Percentiles rank a stretch among this genome's conserved stretches.
These are phyloP conservation scores for Sisyra terminalis DNA, from an alignment of 2,888 invertebrate genomes.

Conservation along the genomic window DNA sequence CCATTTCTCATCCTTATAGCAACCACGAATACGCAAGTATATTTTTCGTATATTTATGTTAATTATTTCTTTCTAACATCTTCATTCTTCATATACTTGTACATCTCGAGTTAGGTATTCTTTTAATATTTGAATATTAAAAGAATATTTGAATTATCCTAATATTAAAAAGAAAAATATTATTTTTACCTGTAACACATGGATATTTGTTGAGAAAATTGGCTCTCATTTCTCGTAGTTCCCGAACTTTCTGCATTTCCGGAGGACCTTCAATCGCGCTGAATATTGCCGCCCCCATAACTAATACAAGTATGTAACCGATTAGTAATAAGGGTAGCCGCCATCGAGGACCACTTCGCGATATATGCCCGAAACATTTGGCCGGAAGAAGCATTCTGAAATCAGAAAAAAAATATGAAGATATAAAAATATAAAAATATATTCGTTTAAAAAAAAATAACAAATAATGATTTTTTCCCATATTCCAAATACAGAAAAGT, in stretches of 20 bases:
- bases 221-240: conserved; percentile 34
- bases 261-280: conserved; percentile 62
- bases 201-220: conserved; percentile 43
- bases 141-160: neutral
- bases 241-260: conserved; percentile 38
- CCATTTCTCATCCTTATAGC: no score
- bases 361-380: conserved; percentile 2
- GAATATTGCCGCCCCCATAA: conserved; percentile 62
- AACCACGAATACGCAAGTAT: no score
- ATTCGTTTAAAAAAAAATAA: neutral
- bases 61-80: neutral
- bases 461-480: neutral
- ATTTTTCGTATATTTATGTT: no score
- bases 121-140: neutral
- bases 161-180: no score
- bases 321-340: conserved; percentile 26
- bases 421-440: no score
- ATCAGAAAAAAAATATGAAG: neutral
- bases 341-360: conserved; percentile 19
- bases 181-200: conserved; percentile 46
- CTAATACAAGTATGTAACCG: conserved; percentile 39
- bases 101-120: neutral
- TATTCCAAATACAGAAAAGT: neutral
- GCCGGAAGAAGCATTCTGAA: conserved; percentile 6
- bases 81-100: neutral